phyloP scores from a whole-genome alignment of 2,888 invertebrate species.

The Chrysodeixis includens region DNA sequence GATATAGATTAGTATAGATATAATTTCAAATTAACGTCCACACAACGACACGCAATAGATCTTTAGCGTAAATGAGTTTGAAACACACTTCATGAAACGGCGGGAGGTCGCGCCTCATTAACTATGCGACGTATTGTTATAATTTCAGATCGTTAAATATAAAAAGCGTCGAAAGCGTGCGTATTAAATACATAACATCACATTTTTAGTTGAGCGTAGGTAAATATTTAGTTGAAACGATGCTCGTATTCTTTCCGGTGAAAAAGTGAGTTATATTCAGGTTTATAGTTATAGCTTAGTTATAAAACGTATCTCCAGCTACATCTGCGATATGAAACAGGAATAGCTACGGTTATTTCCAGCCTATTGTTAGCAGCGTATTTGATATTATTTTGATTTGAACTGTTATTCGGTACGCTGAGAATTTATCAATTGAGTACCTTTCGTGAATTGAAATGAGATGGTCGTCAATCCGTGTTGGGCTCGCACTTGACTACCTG shows the following conservation, averaged over 20 bases:
- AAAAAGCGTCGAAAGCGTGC: constrained; percentile 61
- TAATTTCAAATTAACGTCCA: constrained; percentile 23
- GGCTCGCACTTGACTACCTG: constrained; percentile 21
- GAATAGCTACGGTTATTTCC: constrained; percentile 65
- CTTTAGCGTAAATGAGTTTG: background rate
- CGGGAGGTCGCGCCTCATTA: constrained; percentile 37
- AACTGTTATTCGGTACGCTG: constrained; percentile 7
- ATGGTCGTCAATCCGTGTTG: constrained; percentile 24
- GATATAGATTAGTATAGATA: too few species aligned
- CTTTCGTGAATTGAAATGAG: constrained; percentile 25
- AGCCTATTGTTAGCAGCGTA: constrained; percentile 65
- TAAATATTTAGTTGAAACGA: constrained; percentile 73
- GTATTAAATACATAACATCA: constrained; percentile 68
- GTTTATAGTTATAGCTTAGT: constrained; percentile 69
- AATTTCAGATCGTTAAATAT: constrained; percentile 63
- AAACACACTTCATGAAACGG: constrained; percentile 24
- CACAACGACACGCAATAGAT: constrained; percentile 10
- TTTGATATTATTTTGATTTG: constrained; percentile 26
- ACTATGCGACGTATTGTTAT: constrained; percentile 55
- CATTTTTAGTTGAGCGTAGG: constrained; percentile 66
- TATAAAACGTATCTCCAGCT: constrained; percentile 68
- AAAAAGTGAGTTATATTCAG: constrained; percentile 70
- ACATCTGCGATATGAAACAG: constrained; percentile 68
- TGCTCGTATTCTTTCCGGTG: constrained; percentile 70
- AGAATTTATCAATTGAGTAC: constrained; percentile 17